Base-by-base conservation (phyloP, 1,140 invertebrate species). In the Calliopsis andreniformis region DNA sequence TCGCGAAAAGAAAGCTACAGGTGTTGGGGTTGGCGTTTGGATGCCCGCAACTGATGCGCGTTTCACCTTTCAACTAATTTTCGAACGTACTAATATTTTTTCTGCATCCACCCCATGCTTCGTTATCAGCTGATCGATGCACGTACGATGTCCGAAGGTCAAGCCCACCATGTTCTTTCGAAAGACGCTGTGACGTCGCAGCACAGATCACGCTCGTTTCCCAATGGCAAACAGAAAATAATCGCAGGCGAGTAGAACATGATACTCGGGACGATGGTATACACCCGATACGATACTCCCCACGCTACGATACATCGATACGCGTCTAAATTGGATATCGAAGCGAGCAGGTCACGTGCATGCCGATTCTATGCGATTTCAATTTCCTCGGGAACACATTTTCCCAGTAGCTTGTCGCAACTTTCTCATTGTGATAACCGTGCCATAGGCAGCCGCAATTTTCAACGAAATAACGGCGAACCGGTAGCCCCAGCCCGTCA, bases 391-490 rank as follows among this genome's bases (percentile, higher is more conserved):
- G n/a, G 25, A 56, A 66, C 20, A 20, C 45, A 32, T 75, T 71
- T 72, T 58, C 51, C 51, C 23, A 20, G 32, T 20, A 20, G 32
- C 35, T 51, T 56, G 35, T 2, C 42, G n/a, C 63, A 39, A 70
- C 64, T 80, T 69, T 81, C 79, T 80, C 79, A 64, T 80, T 81
- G 78, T 76, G 79, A 81, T 81, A 80, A 81, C 79, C 79, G 78
- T 71, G 63, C 67, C n/a, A n/a, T n/a, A n/a, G n/a, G n/a, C n/a
- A n/a, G n/a, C 58, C 23, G 42, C 64, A 76, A 80, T 80, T 76
- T 69, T 43, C 71, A 68, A 64, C 35, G 51, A 76, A 81, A 80
- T 81, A 80, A 80, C 78, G 79, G 78, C 69, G 79, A 81, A 80
- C 79, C 63, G 71, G 78, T 81, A 80, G 30, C 58, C 63, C 78